Base-by-base conservation (phyloP, 2,888 invertebrate genomes). In the Diabrotica balteata region DNA sequence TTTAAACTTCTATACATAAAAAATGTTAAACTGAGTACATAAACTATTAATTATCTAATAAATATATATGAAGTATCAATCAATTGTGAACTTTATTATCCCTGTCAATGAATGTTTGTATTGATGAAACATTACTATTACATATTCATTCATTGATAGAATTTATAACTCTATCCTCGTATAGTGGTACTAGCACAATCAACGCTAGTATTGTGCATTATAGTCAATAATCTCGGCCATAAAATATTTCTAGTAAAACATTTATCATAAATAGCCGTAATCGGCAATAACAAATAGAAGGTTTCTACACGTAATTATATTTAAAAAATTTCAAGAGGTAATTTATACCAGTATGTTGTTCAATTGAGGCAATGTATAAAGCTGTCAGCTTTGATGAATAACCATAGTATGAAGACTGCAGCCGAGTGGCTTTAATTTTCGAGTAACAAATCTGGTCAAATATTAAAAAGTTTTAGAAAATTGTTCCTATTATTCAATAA, bases 291-390 rank as follows among this genome's bases (percentile, higher is more conserved):
- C 76, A 77, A 79, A 77, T 75, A 77, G 76, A 77, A 75, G 73
- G 76, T 76, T 59, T 76, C 69, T 68, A 71, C 74, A 74, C 76
- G 77, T 79, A 78, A 80, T 80, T 79, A 79, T 78, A 78, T 79
- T 80, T 77, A 76, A 79, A 80, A 78, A 58, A 32, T 77, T 76
- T 77, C 74, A 76, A 73, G 78, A 79, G 74, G 79, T 78, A 80
- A 80, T 80, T 79, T 80, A 79, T 79, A 79, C 78, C 78, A 78
- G 79, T 79, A 79, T 77, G 77, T 78, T 80, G 76, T 75, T 76
- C 79, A 79, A 78, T 79, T 77, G 78, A 79, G 75, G 75, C 77
- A 76, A 32, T 32, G 32, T 5, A 32, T 32, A 32, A 32, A 32
- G 32, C 32, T 32, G 32, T 32, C 32, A 32, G 32, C 4, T 32